Evolutionary conservation across 1,140 invertebrate genomes (phyloP).

Genomic region (Nebria ingens): DNA sequence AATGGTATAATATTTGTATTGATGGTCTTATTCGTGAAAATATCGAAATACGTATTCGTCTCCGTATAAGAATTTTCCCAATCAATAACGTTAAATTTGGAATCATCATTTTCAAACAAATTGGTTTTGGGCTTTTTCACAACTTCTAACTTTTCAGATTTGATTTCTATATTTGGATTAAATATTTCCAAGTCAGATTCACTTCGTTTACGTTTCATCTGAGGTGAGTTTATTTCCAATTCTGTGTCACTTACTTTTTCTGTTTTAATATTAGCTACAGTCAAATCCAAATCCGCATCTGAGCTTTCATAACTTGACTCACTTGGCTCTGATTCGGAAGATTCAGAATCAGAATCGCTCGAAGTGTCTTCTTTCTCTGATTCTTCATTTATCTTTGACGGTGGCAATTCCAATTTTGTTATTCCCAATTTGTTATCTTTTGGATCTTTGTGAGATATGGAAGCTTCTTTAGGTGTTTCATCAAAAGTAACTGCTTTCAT

Average conservation of each 20-base stretch:
- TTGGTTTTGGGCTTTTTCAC: not conserved
- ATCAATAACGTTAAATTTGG: not conserved
- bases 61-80: not conserved
- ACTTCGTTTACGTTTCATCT: not conserved
- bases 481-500: conserved; percentile 10
- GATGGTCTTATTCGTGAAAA: no score
- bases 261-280: conserved; percentile 3
- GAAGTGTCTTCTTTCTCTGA: not conserved
- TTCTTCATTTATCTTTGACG: not conserved
- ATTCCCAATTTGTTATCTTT: not conserved
- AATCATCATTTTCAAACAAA: not conserved
- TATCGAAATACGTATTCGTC: not conserved
- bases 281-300: not conserved
- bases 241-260: conserved; percentile 3
- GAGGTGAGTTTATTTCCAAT: not conserved
- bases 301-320: not conserved
- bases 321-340: not conserved
- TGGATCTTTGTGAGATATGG: not conserved
- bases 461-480: not conserved
- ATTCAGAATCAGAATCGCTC: not conserved
- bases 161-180: not conserved
- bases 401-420: not conserved
- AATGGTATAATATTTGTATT: no score
- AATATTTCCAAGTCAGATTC: not conserved
- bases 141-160: conserved; percentile 5